Base-by-base conservation (phyloP, 2,113 vertebrate genomes). In the Prunella fulvescens region DNA sequence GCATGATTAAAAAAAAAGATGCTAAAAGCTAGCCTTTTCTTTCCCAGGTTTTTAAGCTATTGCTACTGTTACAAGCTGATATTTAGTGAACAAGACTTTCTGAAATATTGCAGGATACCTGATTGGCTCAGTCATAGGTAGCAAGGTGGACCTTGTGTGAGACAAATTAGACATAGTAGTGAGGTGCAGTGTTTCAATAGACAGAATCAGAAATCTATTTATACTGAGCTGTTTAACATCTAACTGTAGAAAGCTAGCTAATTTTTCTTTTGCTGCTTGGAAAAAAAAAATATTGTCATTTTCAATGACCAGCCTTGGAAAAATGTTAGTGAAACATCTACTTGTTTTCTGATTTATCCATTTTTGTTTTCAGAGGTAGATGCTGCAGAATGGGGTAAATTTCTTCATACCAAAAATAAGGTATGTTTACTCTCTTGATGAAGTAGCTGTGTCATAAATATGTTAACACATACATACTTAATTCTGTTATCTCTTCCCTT, bases 381-480 rank as follows among this genome's bases (percentile, higher is more conserved):
- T 84, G 98, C 98, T 86, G 99, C 99, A 91, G 99, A 99, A 95
- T 99, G 99, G 99, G 99, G 99, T 70, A 99, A 99, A 98, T 99
- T 99, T 95, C 98, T 99, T 86, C 99, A 99, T 98, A 99, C 99
- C 84, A 99, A 99, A 98, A 99, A 98, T 97, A 99, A 99, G 99
- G 99, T 99, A 98, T 31, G 92, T 79, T 72, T 86, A 71, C 9
- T 69, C 3, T 61, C 18, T 29, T 60, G 40, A 39, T 64, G 25
- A 48, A 85, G n/a, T 56, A 81, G 26, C 28, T 37, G n/a, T 37
- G 45, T 83, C 64, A 12, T 73, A 77, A 80, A 39, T 73, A 39
- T 3, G 2, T 39, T 80, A 8, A 61, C 6, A 11, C 42, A 12
- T 12, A 7, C 9, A 8, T 57, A 20, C 8, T 33, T 74, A 60